A percentile compares a stretch with the other conserved stretches of the same genome.
Conservation (phyloP, 2,888 invertebrate species). For the Oxyscelio sp. region DNA sequence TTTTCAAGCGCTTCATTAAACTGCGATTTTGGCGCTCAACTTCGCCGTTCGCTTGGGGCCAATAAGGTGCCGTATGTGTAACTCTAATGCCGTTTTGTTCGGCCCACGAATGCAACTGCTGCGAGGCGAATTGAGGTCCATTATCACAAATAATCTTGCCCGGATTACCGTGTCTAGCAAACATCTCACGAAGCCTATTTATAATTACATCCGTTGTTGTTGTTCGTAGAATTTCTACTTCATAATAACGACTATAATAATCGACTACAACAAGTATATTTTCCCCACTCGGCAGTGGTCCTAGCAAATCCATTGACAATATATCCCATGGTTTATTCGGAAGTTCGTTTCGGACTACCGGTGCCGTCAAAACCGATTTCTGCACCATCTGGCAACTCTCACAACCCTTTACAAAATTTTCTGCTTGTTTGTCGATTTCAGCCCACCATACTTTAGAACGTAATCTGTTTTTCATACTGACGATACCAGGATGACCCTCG, state of each 20-base stretch:
- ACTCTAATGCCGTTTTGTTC: conserved; percentile 55
- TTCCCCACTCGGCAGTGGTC: conserved; percentile 65
- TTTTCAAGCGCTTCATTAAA: conserved; percentile 76
- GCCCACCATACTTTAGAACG: conserved; percentile 76
- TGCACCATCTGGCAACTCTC: conserved; percentile 74
- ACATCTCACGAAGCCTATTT: conserved; percentile 64
- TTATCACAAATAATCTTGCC: conserved; percentile 70
- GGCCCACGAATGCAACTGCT: conserved; percentile 43
- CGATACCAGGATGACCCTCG: conserved; percentile 81
- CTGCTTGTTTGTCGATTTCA: conserved; percentile 71
- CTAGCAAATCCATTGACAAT: conserved; percentile 72
- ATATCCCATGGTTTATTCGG: conserved; percentile 63
- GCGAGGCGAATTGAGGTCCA: conserved; percentile 78
- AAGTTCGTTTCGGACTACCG: conserved; percentile 59
- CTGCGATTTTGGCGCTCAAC: conserved; percentile 40
- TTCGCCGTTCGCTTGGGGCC: conserved; percentile 78
- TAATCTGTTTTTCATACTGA: conserved; percentile 72
- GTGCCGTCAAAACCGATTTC: conserved; percentile 53
- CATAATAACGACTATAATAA: conserved; percentile 64
- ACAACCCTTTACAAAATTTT: conserved; percentile 69
- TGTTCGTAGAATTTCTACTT: conserved; percentile 51
- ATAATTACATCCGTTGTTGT: conserved; percentile 71
- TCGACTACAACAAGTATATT: conserved; percentile 70
- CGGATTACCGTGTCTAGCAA: conserved; percentile 72
- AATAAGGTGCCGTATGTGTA: conserved; percentile 73